phyloP scores from a whole-genome alignment of 2,888 invertebrate species.

The Habroteleia sp. region DNA sequence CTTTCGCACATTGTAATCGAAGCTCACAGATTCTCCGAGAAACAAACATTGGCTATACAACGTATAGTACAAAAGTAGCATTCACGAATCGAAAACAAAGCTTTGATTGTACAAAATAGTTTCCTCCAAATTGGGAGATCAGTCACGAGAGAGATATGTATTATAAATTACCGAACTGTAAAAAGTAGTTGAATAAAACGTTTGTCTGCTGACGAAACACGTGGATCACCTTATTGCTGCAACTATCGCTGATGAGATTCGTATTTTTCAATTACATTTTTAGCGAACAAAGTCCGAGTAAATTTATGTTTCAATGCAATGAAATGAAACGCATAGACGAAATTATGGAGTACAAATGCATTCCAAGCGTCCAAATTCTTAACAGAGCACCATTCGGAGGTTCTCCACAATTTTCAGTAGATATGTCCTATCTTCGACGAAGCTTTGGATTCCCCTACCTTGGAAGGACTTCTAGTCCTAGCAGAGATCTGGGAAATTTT shows the following conservation, averaged over 20 bases:
- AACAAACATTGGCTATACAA: constrained; percentile 59
- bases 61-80: constrained; percentile 58
- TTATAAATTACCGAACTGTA: constrained; percentile 62
- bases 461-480: too few relatives aligned
- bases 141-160: constrained; percentile 63
- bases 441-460: too few relatives aligned
- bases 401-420: too few relatives aligned
- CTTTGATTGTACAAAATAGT: constrained; percentile 63
- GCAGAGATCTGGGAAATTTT: too few relatives aligned
- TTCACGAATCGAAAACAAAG: constrained; percentile 59
- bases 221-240: constrained; percentile 54
- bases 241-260: constrained; percentile 59
- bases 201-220: constrained; percentile 41
- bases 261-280: constrained; percentile 14
- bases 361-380: too few relatives aligned
- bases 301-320: neutral
- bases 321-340: neutral
- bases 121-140: constrained; percentile 60
- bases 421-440: too few relatives aligned
- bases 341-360: too few relatives aligned
- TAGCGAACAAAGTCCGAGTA: neutral
- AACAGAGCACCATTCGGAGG: too few relatives aligned
- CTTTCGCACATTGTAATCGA: constrained; percentile 48
- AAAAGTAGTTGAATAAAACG: constrained; percentile 58
- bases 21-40: constrained; percentile 53